Evolutionary conservation across 2,797 vertebrate species (phyloP).

Genomic region (Channallabes apus): DNA sequence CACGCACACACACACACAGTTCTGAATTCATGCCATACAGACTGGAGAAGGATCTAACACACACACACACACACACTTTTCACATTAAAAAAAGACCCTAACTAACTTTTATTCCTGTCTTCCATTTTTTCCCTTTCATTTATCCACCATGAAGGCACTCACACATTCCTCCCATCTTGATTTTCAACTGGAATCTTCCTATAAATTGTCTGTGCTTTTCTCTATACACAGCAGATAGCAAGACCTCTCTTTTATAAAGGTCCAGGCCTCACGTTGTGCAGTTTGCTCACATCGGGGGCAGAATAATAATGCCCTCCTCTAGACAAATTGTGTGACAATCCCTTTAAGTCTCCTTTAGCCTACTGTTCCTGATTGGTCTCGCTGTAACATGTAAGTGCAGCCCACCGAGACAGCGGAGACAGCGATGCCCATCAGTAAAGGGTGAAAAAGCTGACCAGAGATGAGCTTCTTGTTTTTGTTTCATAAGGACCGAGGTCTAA

Average conservation of each 20-base stretch:
- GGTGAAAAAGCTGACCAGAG: constrained; percentile 38
- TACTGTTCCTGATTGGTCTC: constrained; percentile 59
- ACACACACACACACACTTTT: not conserved
- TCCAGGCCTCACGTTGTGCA: constrained; percentile 70
- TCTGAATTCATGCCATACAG: not conserved
- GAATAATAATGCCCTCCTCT: constrained; percentile 74
- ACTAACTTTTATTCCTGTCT: not conserved
- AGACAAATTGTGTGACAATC: constrained; percentile 76
- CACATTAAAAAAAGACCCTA: not conserved
- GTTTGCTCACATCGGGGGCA: constrained; percentile 66
- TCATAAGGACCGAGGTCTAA: not conserved
- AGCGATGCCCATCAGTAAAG: constrained; percentile 28
- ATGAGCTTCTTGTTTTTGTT: constrained; percentile 23
- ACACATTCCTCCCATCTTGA: constrained; percentile 47
- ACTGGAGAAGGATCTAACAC: not conserved
- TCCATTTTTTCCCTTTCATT: not conserved
- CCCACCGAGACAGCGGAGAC: constrained; percentile 24
- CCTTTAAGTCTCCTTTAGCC: constrained; percentile 65
- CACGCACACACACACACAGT: constrained; percentile 30
- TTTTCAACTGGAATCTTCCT: constrained; percentile 42
- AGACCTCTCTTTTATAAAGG: constrained; percentile 51
- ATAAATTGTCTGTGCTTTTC: constrained; percentile 30
- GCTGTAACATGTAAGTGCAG: constrained; percentile 66
- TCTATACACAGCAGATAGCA: constrained; percentile 40
- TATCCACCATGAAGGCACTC: not conserved